Base-by-base conservation (phyloP, 2,888 invertebrate species). In the Nomada hirtipes region DNA sequence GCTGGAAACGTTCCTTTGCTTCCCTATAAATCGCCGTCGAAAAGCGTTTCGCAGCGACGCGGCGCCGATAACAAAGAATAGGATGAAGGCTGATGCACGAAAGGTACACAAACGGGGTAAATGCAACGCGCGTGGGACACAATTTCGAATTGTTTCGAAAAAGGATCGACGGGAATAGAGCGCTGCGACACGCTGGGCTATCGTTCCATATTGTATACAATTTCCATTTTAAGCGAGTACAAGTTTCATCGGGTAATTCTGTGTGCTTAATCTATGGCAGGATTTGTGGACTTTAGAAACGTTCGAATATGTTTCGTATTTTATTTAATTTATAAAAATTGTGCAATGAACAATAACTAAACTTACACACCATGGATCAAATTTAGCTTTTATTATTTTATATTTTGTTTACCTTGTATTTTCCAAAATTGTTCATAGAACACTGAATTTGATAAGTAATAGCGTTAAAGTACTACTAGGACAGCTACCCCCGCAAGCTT, bases 161-260 rank as follows among this genome's bases (percentile, higher is more conserved):
- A 78, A 78, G 67, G 67, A 63, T 72, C 61, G 50, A 29, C 42
- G 50, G 61, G 50, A 71, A 59, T 53, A 18, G 76, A 42, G 11
- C 70, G 68, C 13, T 23, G 53, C 64, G 61, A 50, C 44, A 18
- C 70, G 36, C 7, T 18, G 50, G 26, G 2, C 2, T 50, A 20
- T 23, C 42, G 47, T 69, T 15, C 47, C 36, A 44, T 42, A 47
- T 59, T 60, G 53, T 50, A 67, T 71, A 71, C 55, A 47, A 67
- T 79, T 79, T 77, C 77, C 71, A 77, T 77, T 79, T 65, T 52
- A 60, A 71, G 42, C 77, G 77, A 36, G 44, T 60, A 79, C 70
- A 50, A 70, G n/a, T 60, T 70, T 60, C 59, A 29, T 15, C 29
- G 59, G 59, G 15, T 70, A 50, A 59, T 70, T 70, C 70, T 44